Base-by-base conservation (phyloP, 2,113 vertebrate species). In the Xenus cinereus region DNA sequence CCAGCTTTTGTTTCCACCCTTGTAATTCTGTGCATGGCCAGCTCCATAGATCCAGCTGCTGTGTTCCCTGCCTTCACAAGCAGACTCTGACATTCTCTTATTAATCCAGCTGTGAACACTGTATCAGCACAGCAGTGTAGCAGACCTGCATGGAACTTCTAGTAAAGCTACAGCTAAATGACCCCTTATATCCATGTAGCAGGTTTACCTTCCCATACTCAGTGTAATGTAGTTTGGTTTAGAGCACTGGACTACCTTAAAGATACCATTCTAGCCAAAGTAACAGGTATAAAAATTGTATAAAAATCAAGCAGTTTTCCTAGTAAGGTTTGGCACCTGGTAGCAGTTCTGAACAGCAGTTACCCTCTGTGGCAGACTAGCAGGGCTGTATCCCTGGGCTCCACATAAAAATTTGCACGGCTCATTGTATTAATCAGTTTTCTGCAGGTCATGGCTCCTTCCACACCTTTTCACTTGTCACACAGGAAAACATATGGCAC, bases 401-500 rank as follows among this genome's bases (percentile, higher is more conserved):
- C 46, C 62, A 59, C 19, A 43, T 7, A 57, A 89, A 87, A 74
- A 83, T 51, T 93, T 87, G 7, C 50, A 51, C 37, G 21, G 7
- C 27, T 87, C 26, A 57, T 48, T 86, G 60, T 63, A 85, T 76
- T 87, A 86, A 95, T 92, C 84, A 50, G 7, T 76, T 95, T 95
- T 73, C 54, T 91, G 14, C 62, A 77, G 87, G 50, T 73, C 77
- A 26, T 56, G 53, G 46, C 20, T 93, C 41, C 67, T 89, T 95
- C 84, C 59, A 85, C 77, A 94, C 84, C 71, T 94, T 95, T 90
- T 89, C 41, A 33, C 27, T 83, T 66, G 67, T 89, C 87, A 71
- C 71, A 73, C 37, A 82, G 54, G 45, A 84, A 95, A 94, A 82
- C 89, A 91, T 97, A 97, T 71, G 71, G 71, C 63, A 85, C 11